These are phyloP conservation scores for Chamaetylas fuelleborni DNA, from an alignment of 2,113 vertebrate species.

Conservation along the genomic window DNA sequence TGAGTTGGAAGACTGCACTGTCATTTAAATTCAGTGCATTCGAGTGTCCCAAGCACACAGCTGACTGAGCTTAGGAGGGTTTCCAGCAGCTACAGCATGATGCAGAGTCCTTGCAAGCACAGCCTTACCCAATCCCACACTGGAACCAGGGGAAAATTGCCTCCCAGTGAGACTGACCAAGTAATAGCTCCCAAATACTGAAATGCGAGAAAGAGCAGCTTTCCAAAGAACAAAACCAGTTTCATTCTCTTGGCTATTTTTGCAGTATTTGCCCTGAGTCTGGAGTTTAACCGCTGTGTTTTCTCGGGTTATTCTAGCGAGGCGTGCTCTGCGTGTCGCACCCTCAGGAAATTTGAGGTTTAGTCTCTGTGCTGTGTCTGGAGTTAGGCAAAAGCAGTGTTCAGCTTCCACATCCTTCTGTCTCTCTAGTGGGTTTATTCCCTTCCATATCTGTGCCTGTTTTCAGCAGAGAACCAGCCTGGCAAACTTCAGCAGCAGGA, in stretches of 20 bases:
- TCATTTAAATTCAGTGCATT: conserved; percentile 16
- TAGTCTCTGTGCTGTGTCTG: background rate
- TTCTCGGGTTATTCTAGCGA: background rate
- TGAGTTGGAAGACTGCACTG: conserved; percentile 35
- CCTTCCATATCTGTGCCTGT: background rate
- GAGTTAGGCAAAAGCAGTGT: background rate
- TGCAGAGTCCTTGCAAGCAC: background rate
- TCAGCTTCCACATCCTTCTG: background rate
- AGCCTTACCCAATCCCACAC: background rate
- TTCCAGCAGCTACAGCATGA: background rate
- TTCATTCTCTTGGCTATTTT: background rate
- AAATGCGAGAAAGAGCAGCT: background rate
- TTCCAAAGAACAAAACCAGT: background rate
- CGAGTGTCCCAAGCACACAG: background rate
- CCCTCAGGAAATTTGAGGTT: background rate
- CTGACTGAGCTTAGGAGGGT: background rate
- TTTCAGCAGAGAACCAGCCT: conserved; percentile 35
- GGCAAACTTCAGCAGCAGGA: conserved; percentile 65
- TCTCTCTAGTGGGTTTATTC: background rate
- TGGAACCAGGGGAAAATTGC: background rate
- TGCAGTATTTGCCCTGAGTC: background rate
- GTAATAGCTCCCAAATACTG: background rate
- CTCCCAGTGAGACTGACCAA: background rate
- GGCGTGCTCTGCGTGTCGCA: background rate
- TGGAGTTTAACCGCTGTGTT: background rate